phyloP scores from a whole-genome alignment of 2,888 invertebrate genomes.

The Parascotia fuliginaria region DNA sequence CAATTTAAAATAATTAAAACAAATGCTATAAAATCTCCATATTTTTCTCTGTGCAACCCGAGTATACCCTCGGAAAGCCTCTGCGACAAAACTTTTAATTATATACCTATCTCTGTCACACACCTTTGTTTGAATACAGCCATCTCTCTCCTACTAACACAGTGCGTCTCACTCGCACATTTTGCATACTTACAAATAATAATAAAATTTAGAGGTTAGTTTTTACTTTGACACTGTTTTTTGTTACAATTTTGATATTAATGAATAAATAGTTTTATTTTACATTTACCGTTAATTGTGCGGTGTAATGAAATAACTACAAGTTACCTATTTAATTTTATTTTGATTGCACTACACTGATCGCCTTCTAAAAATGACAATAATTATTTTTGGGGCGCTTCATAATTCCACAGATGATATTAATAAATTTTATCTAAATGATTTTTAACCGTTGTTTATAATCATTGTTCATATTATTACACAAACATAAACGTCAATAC shows the following conservation, averaged over 20 bases:
- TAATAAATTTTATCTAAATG: slow-evolving; percentile 6
- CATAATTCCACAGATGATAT: slow-evolving; percentile 1
- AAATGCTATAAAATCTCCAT: no score
- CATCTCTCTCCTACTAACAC: slow-evolving; percentile 29
- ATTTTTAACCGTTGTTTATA: slow-evolving; percentile 14
- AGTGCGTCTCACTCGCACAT: slow-evolving; percentile 45
- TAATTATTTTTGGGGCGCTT: background rate
- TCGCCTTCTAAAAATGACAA: background rate
- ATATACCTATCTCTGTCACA: slow-evolving; percentile 67
- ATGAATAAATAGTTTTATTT: background rate
- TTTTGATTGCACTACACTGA: no score
- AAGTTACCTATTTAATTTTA: no score
- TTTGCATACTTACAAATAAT: slow-evolving; percentile 47
- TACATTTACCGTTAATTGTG: no score
- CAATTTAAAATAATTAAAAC: no score
- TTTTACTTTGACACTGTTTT: slow-evolving; percentile 22
- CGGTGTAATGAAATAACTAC: no score
- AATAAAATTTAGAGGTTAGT: slow-evolving; percentile 19
- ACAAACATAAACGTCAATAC: slow-evolving; percentile 10
- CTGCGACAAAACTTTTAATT: slow-evolving; percentile 85
- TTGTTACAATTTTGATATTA: background rate
- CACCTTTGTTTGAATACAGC: slow-evolving; percentile 36
- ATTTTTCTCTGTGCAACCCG: slow-evolving; percentile 44
- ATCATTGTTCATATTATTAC: slow-evolving; percentile 17
- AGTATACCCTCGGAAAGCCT: slow-evolving; percentile 78